Conservation (phyloP, 2,888 invertebrate genomes). For the Tetranychus truncatus region DNA sequence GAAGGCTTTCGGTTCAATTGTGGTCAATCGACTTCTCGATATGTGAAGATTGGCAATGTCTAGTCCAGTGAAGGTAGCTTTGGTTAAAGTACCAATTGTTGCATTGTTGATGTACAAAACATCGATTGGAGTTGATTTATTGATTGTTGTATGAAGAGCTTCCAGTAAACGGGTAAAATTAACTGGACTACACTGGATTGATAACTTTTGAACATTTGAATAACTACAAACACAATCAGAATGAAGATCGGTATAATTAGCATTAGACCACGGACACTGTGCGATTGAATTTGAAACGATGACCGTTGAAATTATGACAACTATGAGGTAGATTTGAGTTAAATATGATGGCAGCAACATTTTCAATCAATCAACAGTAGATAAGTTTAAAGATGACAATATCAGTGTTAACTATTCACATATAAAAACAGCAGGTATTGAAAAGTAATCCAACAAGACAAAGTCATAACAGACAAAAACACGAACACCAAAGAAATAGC, state of each 20-base stretch:
- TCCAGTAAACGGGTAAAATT: constrained; percentile 42
- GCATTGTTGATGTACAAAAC: constrained; percentile 74
- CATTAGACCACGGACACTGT: constrained; percentile 65
- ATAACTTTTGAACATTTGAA: constrained; percentile 45
- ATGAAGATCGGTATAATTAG: constrained; percentile 50
- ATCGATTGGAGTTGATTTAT: constrained; percentile 45
- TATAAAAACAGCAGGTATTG: too few species aligned
- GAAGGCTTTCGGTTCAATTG: constrained; percentile 41
- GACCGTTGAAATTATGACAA: background rate
- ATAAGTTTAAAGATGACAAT: too few species aligned
- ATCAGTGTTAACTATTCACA: too few species aligned
- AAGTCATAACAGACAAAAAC: too few species aligned
- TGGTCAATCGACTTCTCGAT: constrained; percentile 17
- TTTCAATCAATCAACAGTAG: background rate
- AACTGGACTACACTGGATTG: constrained; percentile 28
- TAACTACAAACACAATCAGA: constrained; percentile 70
- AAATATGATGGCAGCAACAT: background rate
- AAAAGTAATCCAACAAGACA: too few species aligned
- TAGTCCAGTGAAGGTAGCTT: constrained; percentile 17
- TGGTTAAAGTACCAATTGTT: constrained; percentile 33
- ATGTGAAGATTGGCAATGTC: constrained; percentile 20
- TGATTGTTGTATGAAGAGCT: constrained; percentile 34
- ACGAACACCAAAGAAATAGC: too few species aligned
- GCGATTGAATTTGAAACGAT: background rate
- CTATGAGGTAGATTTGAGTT: background rate